These are phyloP conservation scores for Cryptus armator DNA, from an alignment of 2,888 invertebrate genomes.

Conservation along the genomic window DNA sequence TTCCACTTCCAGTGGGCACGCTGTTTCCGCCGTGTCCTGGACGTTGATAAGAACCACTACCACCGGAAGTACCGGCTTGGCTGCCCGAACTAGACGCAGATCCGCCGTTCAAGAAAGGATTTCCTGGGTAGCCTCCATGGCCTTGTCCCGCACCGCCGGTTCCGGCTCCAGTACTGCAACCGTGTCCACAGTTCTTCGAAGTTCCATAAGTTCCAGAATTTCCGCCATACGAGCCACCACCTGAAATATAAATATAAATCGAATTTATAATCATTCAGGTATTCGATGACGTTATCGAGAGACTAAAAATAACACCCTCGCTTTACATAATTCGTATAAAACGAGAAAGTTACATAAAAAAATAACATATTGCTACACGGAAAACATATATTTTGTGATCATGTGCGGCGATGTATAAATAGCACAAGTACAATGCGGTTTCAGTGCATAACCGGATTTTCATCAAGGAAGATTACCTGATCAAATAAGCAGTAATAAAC, in stretches of 20 bases:
- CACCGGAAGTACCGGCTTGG: conserved; percentile 34
- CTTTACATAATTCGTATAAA: too few relatives aligned
- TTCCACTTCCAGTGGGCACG: conserved; percentile 45
- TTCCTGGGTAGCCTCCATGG: conserved; percentile 57
- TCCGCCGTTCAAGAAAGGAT: conserved; percentile 69
- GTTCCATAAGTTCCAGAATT: conserved; percentile 49
- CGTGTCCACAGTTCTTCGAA: conserved; percentile 13
- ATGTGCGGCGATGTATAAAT: conserved; percentile 39
- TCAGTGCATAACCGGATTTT: conserved; percentile 23
- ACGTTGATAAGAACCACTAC: conserved; percentile 11
- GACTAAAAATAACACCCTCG: not conserved
- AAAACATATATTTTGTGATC: conserved; percentile 15
- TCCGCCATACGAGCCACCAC: conserved; percentile 48
- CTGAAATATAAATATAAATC: conserved; percentile 41
- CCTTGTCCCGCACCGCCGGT: conserved; percentile 39
- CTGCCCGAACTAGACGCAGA: conserved; percentile 27
- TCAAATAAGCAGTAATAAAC: not conserved
- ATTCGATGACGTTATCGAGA: not conserved
- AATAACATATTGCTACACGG: conserved; percentile 2
- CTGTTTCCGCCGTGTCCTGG: conserved; percentile 48
- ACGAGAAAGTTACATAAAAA: not conserved
- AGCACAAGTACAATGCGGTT: not conserved
- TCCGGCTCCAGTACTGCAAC: conserved; percentile 38
- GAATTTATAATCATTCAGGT: not conserved
- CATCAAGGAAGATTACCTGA: conserved; percentile 11